Conservation (phyloP, 2,797 vertebrate genomes). For the Sarcoramphus papa region DNA sequence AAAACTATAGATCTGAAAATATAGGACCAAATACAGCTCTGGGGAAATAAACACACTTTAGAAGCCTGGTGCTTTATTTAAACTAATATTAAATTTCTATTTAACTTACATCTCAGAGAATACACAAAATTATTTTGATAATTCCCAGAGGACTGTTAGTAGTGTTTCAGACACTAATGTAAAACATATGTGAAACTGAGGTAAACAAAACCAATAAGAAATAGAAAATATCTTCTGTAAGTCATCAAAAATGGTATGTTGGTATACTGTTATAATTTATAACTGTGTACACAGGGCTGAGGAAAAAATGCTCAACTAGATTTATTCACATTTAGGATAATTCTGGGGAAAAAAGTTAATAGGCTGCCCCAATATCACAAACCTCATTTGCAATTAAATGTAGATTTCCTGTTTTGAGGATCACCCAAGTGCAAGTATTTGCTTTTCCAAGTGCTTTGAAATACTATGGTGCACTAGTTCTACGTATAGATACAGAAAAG, state of each 20-base stretch:
- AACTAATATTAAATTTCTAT: constrained; percentile 36
- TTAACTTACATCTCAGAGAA: constrained; percentile 1
- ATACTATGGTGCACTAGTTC: neutral
- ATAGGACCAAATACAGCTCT: neutral
- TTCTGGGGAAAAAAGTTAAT: neutral
- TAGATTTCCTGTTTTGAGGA: neutral
- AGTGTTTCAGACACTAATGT: neutral
- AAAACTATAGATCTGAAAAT: constrained; percentile 15
- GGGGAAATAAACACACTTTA: neutral
- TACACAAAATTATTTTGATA: neutral
- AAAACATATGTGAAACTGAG: neutral
- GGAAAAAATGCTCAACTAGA: neutral
- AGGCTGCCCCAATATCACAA: neutral
- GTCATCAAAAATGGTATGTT: neutral
- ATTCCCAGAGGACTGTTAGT: neutral
- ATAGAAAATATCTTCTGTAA: neutral
- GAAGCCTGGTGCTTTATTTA: constrained; percentile 1
- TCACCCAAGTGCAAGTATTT: neutral
- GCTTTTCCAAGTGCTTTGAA: neutral
- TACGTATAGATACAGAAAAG: neutral
- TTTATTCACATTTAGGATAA: neutral
- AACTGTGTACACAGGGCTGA: neutral
- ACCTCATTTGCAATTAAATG: neutral
- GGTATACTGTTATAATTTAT: neutral
- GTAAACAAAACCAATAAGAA: neutral